These are phyloP conservation scores for Rhinogobius similis DNA, from an alignment of 2,113 vertebrate species.

Conservation along the genomic window DNA sequence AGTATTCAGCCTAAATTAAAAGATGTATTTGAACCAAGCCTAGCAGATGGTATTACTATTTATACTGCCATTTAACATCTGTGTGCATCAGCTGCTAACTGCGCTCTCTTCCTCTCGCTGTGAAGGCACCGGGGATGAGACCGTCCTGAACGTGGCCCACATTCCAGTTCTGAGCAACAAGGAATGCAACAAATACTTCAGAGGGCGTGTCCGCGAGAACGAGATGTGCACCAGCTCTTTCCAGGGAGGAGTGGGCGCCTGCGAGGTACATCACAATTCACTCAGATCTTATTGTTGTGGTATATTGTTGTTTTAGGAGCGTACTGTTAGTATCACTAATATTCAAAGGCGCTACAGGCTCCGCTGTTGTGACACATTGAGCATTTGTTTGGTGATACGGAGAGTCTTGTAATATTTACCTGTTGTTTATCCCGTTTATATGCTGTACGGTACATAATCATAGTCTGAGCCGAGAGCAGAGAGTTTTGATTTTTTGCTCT, in stretches of 20 bases:
- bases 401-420: too few relatives aligned
- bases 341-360: too few relatives aligned
- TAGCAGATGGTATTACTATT: conserved; percentile 52
- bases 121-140: conserved; percentile 81
- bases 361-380: too few relatives aligned
- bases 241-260: conserved; percentile 83
- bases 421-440: too few relatives aligned
- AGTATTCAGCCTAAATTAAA: conserved; percentile 33
- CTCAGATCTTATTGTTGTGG: neutral
- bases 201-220: conserved; percentile 82
- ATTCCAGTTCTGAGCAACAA: conserved; percentile 84
- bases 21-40: conserved; percentile 11
- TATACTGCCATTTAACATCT: conserved; percentile 46
- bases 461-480: too few relatives aligned
- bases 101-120: conserved; percentile 8
- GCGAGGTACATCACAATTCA: conserved; percentile 81
- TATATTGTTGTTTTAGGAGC: neutral
- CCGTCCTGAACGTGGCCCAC: conserved; percentile 84
- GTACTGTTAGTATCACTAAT: neutral
- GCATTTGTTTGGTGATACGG: too few relatives aligned
- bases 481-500: too few relatives aligned
- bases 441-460: too few relatives aligned
- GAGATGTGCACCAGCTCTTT: conserved; percentile 91
- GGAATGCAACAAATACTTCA: conserved; percentile 84
- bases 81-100: conserved; percentile 22